These are phyloP conservation scores for Willowsia nigromaculata DNA, from an alignment of 2,888 invertebrate species.

Conservation along the genomic window DNA sequence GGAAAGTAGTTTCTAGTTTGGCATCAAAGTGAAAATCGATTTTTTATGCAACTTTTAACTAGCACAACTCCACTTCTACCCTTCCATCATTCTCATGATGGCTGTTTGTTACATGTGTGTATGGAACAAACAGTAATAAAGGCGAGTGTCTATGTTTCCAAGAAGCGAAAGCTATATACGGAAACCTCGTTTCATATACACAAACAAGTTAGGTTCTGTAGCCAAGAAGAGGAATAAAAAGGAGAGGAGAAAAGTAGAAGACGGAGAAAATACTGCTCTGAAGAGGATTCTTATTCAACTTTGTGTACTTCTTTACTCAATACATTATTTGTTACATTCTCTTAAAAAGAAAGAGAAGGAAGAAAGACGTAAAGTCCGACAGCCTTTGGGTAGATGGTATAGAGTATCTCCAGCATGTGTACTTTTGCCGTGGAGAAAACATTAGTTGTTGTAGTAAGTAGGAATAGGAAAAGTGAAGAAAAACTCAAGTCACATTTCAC, in stretches of 20 bases:
- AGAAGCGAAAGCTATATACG: background rate
- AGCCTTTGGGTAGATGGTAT: conserved; percentile 59
- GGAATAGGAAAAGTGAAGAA: background rate
- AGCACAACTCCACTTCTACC: conserved; percentile 44
- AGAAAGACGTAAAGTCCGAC: conserved; percentile 41
- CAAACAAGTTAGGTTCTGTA: background rate
- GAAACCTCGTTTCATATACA: background rate
- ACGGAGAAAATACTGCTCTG: conserved; percentile 5
- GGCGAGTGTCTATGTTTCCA: background rate
- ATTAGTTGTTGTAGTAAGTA: conserved; percentile 4
- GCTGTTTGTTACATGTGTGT: conserved; percentile 52
- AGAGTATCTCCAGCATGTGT: background rate
- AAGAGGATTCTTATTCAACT: conserved; percentile 45
- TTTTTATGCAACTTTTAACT: conserved; percentile 66
- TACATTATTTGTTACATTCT: conserved; percentile 32
- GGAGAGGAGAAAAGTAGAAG: conserved; percentile 41
- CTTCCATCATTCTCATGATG: conserved; percentile 30
- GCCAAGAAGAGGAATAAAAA: conserved; percentile 4
- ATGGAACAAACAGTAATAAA: conserved; percentile 28
- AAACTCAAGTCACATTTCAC: conserved; percentile 67
- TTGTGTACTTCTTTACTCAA: conserved; percentile 39
- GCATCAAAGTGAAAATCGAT: conserved; percentile 69
- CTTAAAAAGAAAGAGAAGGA: conserved; percentile 3
- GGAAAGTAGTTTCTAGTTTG: conserved; percentile 7
- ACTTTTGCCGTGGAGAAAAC: too few species aligned